Conservation (phyloP, 2,797 vertebrate genomes). For the Melanotaenia boesemani region DNA sequence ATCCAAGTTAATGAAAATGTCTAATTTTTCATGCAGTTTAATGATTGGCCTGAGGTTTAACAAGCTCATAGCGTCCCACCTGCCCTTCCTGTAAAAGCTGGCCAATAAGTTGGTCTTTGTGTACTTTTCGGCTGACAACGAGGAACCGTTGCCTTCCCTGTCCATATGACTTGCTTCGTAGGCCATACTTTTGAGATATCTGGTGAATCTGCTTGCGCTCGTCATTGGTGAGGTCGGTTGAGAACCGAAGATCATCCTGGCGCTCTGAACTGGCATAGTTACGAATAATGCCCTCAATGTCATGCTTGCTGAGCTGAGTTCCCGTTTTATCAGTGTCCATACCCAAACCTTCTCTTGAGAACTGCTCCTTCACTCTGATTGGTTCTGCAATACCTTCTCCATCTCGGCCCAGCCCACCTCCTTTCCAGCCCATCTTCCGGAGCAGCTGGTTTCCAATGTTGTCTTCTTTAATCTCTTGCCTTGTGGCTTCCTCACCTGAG, state of each 20-base stretch:
- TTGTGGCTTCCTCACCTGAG: conserved; percentile 86
- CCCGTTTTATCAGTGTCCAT: conserved; percentile 87
- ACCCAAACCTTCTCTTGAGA: conserved; percentile 93
- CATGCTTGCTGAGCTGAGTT: conserved; percentile 89
- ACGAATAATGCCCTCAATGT: conserved; percentile 94
- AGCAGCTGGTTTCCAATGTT: conserved; percentile 98
- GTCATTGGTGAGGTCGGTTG: conserved; percentile 93
- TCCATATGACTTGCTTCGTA: conserved; percentile 96
- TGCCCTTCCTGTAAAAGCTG: conserved; percentile 96
- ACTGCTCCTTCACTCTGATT: conserved; percentile 95
- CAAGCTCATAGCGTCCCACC: conserved; percentile 94
- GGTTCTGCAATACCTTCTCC: conserved; percentile 96
- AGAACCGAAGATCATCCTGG: conserved; percentile 95
- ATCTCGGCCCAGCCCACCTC: conserved; percentile 93
- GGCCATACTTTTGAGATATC: conserved; percentile 92
- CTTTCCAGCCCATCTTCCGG: conserved; percentile 99
- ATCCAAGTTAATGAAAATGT: conserved; percentile 36
- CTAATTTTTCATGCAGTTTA: conserved; percentile 68
- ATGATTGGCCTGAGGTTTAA: conserved; percentile 91
- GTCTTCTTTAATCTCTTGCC: conserved; percentile 95
- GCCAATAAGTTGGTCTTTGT: conserved; percentile 92
- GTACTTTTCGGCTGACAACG: conserved; percentile 93
- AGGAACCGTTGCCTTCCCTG: conserved; percentile 92
- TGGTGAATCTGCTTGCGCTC: conserved; percentile 97
- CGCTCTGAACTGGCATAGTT: conserved; percentile 93